phyloP scores from a whole-genome alignment of 2,797 vertebrate genomes.

The Orientallactaga sibirica region DNA sequence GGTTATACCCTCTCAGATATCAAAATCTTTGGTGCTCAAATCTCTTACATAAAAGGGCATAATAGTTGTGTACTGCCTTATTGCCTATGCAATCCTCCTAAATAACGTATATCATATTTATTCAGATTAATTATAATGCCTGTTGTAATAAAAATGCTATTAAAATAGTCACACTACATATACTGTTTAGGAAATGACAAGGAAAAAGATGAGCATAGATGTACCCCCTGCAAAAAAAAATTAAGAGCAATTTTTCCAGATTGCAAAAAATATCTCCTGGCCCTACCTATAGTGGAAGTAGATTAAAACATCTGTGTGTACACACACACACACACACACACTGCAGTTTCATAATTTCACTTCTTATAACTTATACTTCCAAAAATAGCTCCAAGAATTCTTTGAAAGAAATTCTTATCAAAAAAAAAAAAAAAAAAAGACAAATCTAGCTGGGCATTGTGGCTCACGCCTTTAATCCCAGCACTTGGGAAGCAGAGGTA shows the following conservation, averaged over 20 bases:
- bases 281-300: background rate
- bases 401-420: conserved; percentile 17
- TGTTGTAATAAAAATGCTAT: background rate
- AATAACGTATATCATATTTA: background rate
- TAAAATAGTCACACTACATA: background rate
- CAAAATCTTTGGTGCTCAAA: background rate
- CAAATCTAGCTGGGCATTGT: no score
- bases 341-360: background rate
- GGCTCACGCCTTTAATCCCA: no score
- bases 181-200: background rate
- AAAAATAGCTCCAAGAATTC: background rate
- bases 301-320: background rate
- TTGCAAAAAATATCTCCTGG: background rate
- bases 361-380: background rate
- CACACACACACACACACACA: background rate
- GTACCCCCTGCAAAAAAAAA: background rate
- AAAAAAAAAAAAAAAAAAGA: background rate
- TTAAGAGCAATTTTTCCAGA: conserved; percentile 23
- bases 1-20: no score
- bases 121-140: background rate
- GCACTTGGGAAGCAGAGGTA: no score
- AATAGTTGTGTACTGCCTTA: background rate
- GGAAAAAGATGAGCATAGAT: background rate
- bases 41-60: background rate
- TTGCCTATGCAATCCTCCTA: background rate